Percentiles rank a stretch among this genome's conserved stretches.
phyloP scores from a whole-genome alignment of 1,140 invertebrate genomes.

The Ladona fulva region DNA sequence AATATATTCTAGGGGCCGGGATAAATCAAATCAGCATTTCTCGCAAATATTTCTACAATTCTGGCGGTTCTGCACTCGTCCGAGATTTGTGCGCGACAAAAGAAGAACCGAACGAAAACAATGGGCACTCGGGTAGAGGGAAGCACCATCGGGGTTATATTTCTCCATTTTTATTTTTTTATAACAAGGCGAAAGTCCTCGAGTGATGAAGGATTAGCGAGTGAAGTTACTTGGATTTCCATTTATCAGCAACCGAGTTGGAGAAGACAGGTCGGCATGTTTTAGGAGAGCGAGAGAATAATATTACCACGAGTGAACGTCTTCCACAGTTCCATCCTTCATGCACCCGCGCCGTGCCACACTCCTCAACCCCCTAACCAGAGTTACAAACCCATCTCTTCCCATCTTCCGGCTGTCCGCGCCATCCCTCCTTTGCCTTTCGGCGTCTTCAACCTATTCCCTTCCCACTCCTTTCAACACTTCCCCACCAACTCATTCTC shows the following conservation, averaged over 20 bases:
- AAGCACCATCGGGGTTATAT: too few species aligned
- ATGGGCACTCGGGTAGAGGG: too few species aligned
- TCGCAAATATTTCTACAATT: too few species aligned
- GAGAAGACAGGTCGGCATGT: constrained; percentile 1
- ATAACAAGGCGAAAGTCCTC: background rate
- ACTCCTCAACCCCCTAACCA: background rate
- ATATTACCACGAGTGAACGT: background rate
- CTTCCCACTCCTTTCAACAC: background rate
- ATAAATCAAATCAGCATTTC: too few species aligned
- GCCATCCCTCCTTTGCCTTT: background rate
- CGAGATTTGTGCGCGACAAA: too few species aligned
- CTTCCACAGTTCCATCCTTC: background rate
- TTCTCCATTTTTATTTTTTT: too few species aligned
- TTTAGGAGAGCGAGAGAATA: background rate
- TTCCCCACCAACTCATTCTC: background rate
- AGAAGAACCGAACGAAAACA: too few species aligned
- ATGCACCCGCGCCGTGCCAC: background rate
- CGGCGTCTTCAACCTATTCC: background rate
- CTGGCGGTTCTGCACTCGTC: too few species aligned
- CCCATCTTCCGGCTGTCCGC: background rate
- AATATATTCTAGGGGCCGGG: too few species aligned
- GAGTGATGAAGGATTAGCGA: background rate
- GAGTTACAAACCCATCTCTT: background rate
- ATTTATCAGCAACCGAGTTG: background rate
- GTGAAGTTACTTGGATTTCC: background rate